Conservation (phyloP, 30 jellyfish, hydroid and myxozoan genomes). For the Cassiopea xamachana region DNA sequence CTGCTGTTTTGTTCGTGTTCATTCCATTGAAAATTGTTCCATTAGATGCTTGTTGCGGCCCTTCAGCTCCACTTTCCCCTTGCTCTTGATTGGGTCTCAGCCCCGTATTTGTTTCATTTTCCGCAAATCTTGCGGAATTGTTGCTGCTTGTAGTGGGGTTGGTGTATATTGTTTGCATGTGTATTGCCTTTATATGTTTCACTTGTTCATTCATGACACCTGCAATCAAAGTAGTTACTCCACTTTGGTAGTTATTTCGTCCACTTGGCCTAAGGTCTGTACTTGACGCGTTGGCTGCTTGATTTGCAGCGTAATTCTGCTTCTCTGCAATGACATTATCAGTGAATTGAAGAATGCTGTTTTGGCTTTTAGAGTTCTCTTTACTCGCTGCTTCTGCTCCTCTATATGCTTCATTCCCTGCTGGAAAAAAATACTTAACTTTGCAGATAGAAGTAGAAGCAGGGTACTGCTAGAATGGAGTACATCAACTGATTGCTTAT, state of each 20-base stretch:
- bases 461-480: no score
- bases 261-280: constrained; percentile 30
- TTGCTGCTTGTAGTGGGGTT: constrained; percentile 1
- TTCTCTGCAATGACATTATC: constrained; percentile 50
- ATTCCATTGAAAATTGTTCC: not conserved
- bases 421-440: not conserved
- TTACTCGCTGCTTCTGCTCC: not conserved
- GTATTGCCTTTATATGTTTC: constrained; percentile 51
- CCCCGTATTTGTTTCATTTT: constrained; percentile 2
- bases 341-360: constrained; percentile 24
- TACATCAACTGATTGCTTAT: no score
- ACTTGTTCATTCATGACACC: constrained; percentile 56
- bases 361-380: constrained; percentile 12
- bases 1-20: not conserved
- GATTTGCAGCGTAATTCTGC: constrained; percentile 14
- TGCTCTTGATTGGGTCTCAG: constrained; percentile 38
- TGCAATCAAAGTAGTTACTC: constrained; percentile 34
- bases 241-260: constrained; percentile 25
- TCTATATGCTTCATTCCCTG: not conserved
- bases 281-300: not conserved
- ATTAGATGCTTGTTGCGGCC: not conserved
- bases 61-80: constrained; percentile 28
- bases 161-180: constrained; percentile 23
- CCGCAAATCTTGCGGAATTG: not conserved
- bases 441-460: not conserved